A percentile compares a stretch with the other conserved stretches of the same genome.
phyloP scores from a whole-genome alignment of 2,888 invertebrate species.

The Lasioglossum vierecki region DNA sequence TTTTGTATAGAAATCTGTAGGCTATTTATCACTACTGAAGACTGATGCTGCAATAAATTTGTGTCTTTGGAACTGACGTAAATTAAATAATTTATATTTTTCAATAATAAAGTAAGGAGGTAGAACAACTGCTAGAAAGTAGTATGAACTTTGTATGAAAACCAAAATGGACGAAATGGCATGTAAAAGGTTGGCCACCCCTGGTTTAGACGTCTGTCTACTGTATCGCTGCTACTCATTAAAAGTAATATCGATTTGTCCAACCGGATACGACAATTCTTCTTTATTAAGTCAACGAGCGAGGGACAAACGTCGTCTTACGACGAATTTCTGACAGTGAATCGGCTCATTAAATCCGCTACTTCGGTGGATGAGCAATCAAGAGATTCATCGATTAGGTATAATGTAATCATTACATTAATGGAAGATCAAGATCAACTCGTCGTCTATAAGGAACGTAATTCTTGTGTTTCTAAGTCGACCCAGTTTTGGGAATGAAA shows the following conservation, averaged over 20 bases:
- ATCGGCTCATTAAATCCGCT: not conserved
- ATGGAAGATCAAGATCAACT: too few species aligned
- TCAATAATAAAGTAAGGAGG: too few species aligned
- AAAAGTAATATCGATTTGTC: not conserved
- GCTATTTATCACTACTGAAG: too few species aligned
- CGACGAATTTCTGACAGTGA: not conserved
- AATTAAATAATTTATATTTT: too few species aligned
- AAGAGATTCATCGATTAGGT: not conserved
- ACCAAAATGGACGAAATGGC: too few species aligned
- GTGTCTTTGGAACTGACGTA: too few species aligned
- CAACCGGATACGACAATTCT: not conserved
- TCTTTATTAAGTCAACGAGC: not conserved
- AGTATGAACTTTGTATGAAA: too few species aligned
- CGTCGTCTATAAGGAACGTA: too few species aligned
- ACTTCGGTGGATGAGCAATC: not conserved
- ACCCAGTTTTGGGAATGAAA: not conserved
- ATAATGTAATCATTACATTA: not conserved
- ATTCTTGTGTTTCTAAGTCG: not conserved
- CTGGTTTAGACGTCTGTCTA: not conserved
- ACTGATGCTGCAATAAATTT: too few species aligned
- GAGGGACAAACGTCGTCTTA: not conserved
- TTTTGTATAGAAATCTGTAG: too few species aligned
- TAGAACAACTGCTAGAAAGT: too few species aligned
- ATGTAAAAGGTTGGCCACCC: too few species aligned
- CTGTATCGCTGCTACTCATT: not conserved